Evolutionary conservation across 2,797 vertebrate species (phyloP).

Genomic region (Gambelia wislizenii): DNA sequence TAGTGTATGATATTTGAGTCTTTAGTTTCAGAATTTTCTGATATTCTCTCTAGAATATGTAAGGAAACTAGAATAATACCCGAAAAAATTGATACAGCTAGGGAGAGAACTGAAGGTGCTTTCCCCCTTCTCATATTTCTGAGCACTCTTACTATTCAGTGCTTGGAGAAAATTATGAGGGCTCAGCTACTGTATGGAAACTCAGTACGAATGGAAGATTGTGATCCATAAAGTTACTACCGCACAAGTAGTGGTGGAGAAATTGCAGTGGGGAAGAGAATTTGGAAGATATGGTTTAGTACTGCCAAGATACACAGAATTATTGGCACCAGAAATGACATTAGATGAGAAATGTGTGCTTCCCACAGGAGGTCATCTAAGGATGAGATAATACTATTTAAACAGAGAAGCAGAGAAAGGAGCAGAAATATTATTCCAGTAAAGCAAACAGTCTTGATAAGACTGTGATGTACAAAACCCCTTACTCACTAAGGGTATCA

Average conservation of each 20-base stretch:
- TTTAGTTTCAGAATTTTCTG: not conserved
- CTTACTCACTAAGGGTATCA: constrained; percentile 6
- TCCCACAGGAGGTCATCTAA: constrained; percentile 66
- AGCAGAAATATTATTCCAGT: constrained; percentile 68
- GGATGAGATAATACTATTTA: constrained; percentile 48
- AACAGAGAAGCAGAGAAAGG: constrained; percentile 61
- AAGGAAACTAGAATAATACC: not conserved
- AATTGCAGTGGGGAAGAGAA: constrained; percentile 49
- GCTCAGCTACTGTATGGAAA: constrained; percentile 24
- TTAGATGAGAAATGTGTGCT: constrained; percentile 61
- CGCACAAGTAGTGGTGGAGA: constrained; percentile 28
- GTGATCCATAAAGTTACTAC: fast-evolving
- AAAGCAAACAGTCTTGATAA: constrained; percentile 59
- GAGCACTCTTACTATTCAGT: not conserved
- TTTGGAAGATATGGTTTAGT: constrained; percentile 32
- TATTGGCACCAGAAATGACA: constrained; percentile 63
- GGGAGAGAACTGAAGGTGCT: fast-evolving
- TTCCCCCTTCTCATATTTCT: constrained; percentile 4
- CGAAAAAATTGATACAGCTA: not conserved
- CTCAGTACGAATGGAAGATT: not conserved
- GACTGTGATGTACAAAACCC: constrained; percentile 54
- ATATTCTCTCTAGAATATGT: too few relatives aligned
- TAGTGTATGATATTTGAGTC: not conserved
- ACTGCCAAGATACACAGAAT: constrained; percentile 60
- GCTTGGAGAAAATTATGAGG: constrained; percentile 8